Percentiles rank a stretch among this genome's conserved stretches.
Evolutionary conservation across 1,140 invertebrate genomes (phyloP).

Genomic region (Chironomus striatipennis): DNA sequence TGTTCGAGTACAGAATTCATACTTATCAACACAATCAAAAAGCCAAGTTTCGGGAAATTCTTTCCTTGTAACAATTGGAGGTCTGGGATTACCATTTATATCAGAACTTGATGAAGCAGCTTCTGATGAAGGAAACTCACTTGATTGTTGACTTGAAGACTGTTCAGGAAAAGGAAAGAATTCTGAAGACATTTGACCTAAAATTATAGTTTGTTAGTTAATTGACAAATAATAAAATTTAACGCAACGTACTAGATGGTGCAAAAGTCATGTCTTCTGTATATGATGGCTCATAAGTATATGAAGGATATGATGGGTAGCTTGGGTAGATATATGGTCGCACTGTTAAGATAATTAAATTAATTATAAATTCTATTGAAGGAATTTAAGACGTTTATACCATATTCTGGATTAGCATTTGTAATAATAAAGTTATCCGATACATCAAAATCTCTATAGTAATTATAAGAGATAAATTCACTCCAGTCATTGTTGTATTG

Average conservation of each 20-base stretch:
- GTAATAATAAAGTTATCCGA: not conserved
- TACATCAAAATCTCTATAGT: not conserved
- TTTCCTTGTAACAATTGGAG: not conserved
- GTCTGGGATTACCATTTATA: not conserved
- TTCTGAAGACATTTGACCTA: too few species aligned
- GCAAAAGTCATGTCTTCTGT: too few species aligned
- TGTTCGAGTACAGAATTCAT: not conserved
- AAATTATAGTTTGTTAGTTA: too few species aligned
- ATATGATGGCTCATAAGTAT: too few species aligned
- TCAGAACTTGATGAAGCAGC: too few species aligned
- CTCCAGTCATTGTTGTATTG: slow-evolving; percentile 23
- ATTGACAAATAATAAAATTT: too few species aligned
- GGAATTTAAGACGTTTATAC: not conserved
- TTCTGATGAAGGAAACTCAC: too few species aligned
- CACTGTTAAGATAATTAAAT: not conserved
- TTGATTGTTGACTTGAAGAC: not conserved
- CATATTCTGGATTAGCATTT: not conserved
- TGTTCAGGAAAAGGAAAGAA: too few species aligned
- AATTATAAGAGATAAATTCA: not conserved
- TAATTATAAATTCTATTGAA: too few species aligned
- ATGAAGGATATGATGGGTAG: not conserved
- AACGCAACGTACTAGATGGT: too few species aligned
- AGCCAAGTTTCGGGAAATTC: not conserved
- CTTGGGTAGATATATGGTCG: not conserved
- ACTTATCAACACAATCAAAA: not conserved